Evolutionary conservation across 1,140 invertebrate species (phyloP).

Genomic region (Ceratosolen solmsi): DNA sequence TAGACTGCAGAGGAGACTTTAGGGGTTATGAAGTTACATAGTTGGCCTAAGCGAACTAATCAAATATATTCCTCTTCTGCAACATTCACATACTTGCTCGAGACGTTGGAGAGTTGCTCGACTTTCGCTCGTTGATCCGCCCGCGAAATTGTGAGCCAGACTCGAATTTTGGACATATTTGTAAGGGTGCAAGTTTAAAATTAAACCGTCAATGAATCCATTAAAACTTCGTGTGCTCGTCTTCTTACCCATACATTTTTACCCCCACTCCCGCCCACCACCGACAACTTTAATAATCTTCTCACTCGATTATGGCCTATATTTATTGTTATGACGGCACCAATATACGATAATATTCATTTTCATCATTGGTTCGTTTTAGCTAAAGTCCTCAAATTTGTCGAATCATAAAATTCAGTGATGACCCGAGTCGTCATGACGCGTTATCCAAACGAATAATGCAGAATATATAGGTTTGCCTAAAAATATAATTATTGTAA

Average conservation of each 20-base stretch:
- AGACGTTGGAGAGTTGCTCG: neutral
- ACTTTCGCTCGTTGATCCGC: neutral
- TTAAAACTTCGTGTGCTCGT: neutral
- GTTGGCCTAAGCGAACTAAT: conserved; percentile 41
- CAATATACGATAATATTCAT: too few species aligned
- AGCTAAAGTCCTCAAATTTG: too few species aligned
- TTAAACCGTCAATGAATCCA: neutral
- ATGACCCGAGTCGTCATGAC: too few species aligned
- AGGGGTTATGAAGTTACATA: conserved; percentile 44
- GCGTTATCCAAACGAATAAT: too few species aligned
- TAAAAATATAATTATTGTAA: too few species aligned
- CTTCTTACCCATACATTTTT: neutral
- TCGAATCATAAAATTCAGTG: too few species aligned
- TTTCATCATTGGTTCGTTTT: too few species aligned
- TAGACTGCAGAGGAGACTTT: neutral
- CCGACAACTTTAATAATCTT: neutral
- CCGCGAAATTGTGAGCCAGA: neutral
- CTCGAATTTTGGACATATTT: conserved; percentile 10
- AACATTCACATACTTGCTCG: conserved; percentile 30
- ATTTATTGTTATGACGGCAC: too few species aligned
- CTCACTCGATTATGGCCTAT: too few species aligned
- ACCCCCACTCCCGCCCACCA: neutral
- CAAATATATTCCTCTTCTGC: conserved; percentile 29
- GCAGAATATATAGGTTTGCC: too few species aligned
- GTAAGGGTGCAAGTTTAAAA: neutral